Percentiles rank a stretch among this genome's conserved stretches.
These are phyloP conservation scores for Phylloscopus trochilus DNA, from an alignment of 2,113 vertebrate genomes.

Conservation along the genomic window DNA sequence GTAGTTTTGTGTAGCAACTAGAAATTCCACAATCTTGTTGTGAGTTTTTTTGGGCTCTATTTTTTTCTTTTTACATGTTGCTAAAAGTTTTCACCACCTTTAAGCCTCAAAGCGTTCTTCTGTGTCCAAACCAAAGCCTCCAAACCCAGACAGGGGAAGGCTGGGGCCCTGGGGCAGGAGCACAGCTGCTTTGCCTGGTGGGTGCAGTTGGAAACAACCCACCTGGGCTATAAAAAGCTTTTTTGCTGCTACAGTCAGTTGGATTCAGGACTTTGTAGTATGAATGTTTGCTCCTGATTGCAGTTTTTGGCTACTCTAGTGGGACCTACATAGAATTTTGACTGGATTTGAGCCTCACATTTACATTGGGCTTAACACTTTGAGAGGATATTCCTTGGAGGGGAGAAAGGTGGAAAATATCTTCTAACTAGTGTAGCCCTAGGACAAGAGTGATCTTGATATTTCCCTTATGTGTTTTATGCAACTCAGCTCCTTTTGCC, in stretches of 20 bases:
- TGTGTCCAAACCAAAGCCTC: not conserved
- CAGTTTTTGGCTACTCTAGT: not conserved
- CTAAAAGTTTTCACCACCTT: not conserved
- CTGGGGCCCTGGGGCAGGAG: not conserved
- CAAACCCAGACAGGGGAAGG: not conserved
- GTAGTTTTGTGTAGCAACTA: not conserved
- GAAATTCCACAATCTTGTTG: not conserved
- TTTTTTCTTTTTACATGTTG: not conserved
- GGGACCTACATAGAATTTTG: fast-evolving
- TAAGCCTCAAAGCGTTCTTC: not conserved
- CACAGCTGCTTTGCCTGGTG: not conserved
- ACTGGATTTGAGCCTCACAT: not conserved
- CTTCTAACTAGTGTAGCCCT: not conserved
- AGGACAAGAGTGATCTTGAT: not conserved
- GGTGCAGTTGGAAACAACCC: not conserved
- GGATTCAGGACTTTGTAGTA: fast-evolving
- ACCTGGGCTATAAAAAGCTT: not conserved
- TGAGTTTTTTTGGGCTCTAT: not conserved
- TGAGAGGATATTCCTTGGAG: not conserved
- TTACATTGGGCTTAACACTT: not conserved
- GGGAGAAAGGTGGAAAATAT: not conserved
- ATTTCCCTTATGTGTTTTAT: not conserved
- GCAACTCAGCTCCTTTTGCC: not conserved
- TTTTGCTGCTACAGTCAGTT: fast-evolving
- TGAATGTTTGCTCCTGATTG: not conserved